Evolutionary conservation across 2,797 vertebrate genomes (phyloP).

Genomic region (Lacerta bilineata): DNA sequence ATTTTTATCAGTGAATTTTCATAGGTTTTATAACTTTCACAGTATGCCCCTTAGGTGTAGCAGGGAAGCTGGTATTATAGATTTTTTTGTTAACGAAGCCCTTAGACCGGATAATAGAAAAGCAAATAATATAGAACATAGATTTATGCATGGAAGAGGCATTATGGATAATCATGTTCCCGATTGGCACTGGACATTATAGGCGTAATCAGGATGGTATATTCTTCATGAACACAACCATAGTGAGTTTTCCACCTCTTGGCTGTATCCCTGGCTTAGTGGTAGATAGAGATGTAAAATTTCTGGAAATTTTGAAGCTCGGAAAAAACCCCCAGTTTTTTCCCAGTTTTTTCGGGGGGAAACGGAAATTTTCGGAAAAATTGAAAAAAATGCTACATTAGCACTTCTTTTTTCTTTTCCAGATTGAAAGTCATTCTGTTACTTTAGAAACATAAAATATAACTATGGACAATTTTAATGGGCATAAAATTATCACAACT

Average conservation of each 20-base stretch:
- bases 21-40: conserved; percentile 2
- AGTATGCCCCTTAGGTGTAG: neutral
- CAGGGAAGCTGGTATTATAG: neutral
- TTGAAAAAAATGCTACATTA: too few species aligned
- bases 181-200: neutral
- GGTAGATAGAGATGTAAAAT: too few species aligned
- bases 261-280: too few species aligned
- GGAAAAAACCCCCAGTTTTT: too few species aligned
- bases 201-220: neutral
- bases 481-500: too few species aligned
- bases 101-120: neutral
- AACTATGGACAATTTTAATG: too few species aligned
- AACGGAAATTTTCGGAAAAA: too few species aligned
- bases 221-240: neutral
- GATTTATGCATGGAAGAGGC: neutral
- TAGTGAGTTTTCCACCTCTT: neutral
- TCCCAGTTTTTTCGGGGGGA: too few species aligned
- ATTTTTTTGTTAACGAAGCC: neutral
- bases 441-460: too few species aligned
- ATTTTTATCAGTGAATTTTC: fast-evolving
- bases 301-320: too few species aligned
- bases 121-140: neutral
- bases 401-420: too few species aligned
- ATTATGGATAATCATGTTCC: neutral
- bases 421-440: too few species aligned